Evolutionary conservation across 2,888 invertebrate genomes (phyloP).

Genomic region (Nemapogon koenigi): DNA sequence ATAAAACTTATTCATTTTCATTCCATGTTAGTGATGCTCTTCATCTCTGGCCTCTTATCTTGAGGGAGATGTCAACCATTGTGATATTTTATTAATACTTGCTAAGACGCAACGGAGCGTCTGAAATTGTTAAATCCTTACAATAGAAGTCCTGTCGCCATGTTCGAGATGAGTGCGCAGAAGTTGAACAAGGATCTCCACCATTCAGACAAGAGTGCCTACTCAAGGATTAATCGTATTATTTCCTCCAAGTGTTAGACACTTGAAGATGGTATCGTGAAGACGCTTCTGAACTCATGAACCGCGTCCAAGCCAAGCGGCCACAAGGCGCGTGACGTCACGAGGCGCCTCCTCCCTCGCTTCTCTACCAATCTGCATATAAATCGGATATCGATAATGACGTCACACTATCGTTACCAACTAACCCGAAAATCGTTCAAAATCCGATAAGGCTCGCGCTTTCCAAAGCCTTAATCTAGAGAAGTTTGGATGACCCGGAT

Average conservation of each 20-base stretch:
- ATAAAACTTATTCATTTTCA: constrained; percentile 39
- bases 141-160: constrained; percentile 53
- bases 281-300: constrained; percentile 6
- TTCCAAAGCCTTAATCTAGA: constrained; percentile 58
- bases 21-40: constrained; percentile 41
- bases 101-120: constrained; percentile 54
- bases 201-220: constrained; percentile 30
- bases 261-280: constrained; percentile 16
- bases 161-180: constrained; percentile 47
- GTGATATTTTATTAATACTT: constrained; percentile 59
- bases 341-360: constrained; percentile 22
- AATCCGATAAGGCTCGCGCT: constrained; percentile 57
- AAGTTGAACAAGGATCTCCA: constrained; percentile 48
- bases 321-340: constrained; percentile 28
- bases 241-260: constrained; percentile 22
- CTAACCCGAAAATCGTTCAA: constrained; percentile 57
- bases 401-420: constrained; percentile 44
- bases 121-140: constrained; percentile 57
- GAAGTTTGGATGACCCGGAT: constrained; percentile 60
- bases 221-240: constrained; percentile 31
- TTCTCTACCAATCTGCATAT: constrained; percentile 59
- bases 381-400: constrained; percentile 64
- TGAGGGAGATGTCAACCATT: constrained; percentile 61
- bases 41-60: constrained; percentile 50
- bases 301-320: constrained; percentile 7